Evolutionary conservation across 2,888 invertebrate species (phyloP).

Genomic region (Antheraea yamamai): DNA sequence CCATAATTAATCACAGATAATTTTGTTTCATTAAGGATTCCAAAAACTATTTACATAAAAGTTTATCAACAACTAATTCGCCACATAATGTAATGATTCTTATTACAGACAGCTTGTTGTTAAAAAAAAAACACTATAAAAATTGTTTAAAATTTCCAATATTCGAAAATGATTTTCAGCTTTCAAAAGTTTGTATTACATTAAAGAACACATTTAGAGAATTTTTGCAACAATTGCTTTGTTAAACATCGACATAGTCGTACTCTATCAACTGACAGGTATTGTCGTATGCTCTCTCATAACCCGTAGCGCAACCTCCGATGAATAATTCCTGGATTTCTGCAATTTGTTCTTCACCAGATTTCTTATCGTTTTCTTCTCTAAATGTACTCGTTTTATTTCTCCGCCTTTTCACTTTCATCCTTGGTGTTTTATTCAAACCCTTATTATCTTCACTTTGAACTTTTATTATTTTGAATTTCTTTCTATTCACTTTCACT

Average conservation of each 20-base stretch:
- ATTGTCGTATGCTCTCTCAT: constrained; percentile 7
- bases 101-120: too few relatives aligned
- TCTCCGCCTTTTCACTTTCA: not conserved
- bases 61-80: too few relatives aligned
- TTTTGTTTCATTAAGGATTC: too few relatives aligned
- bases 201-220: not conserved
- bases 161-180: not conserved
- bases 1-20: too few relatives aligned
- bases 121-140: too few relatives aligned
- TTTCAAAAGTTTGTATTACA: not conserved
- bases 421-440: not conserved
- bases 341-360: not conserved
- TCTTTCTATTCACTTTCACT: not conserved
- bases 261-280: constrained; percentile 18
- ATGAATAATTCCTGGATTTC: not conserved
- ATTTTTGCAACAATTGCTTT: not conserved
- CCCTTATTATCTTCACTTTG: not conserved
- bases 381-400: not conserved
- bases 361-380: not conserved
- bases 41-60: too few relatives aligned
- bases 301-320: constrained; percentile 17
- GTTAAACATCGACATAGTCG: not conserved
- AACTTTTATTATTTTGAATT: constrained; percentile 2
- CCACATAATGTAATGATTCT: too few relatives aligned
- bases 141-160: too few relatives aligned